Percentiles rank a stretch among this genome's conserved stretches.
Evolutionary conservation across 2,113 vertebrate genomes (phyloP).

Genomic region (Myrmophylax atrothorax): DNA sequence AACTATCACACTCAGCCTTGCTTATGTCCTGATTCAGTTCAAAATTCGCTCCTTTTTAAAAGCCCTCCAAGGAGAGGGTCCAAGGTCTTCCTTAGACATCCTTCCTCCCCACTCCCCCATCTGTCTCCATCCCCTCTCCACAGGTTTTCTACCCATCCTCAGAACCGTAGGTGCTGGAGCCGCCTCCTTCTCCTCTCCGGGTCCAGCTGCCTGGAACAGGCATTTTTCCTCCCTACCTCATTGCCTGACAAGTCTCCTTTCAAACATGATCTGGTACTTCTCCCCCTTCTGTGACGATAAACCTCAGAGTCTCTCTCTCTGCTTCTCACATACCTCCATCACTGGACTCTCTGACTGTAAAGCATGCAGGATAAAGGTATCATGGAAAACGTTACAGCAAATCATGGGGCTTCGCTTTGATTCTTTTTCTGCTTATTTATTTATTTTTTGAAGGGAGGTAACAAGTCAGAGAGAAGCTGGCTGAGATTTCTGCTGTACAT

Average conservation of each 20-base stretch:
- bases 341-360: conserved; percentile 14
- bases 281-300: not conserved
- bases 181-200: not conserved
- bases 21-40: not conserved
- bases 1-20: not conserved
- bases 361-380: not conserved
- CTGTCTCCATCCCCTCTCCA: not conserved
- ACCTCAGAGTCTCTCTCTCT: not conserved
- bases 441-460: conserved; percentile 45
- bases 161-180: not conserved
- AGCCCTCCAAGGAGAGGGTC: not conserved
- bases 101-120: not conserved
- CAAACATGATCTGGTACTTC: conserved; percentile 18
- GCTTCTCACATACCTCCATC: conserved; percentile 11
- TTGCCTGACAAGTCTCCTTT: conserved; percentile 17
- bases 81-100: not conserved
- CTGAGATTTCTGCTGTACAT: conserved; percentile 42
- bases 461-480: conserved; percentile 28
- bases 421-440: conserved; percentile 38
- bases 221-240: conserved; percentile 10
- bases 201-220: conserved; percentile 6
- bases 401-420: not conserved
- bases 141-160: not conserved
- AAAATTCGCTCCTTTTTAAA: conserved; percentile 3
- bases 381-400: conserved; percentile 15